Evolutionary conservation across 2,888 invertebrate species (phyloP), one percentile per base, ranked within the genome.

Genomic region (Quadroppia sp.): DNA sequence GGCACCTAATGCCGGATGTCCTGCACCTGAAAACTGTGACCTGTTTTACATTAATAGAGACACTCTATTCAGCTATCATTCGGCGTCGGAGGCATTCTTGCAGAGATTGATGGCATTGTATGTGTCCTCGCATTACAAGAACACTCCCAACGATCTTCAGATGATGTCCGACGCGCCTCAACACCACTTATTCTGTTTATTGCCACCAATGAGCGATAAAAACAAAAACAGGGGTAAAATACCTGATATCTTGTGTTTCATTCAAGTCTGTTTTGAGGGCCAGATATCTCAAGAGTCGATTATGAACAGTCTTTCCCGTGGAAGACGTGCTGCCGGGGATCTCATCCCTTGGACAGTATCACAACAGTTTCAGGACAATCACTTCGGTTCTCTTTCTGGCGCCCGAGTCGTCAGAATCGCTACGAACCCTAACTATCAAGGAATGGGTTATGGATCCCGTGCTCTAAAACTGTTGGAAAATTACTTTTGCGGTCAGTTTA

Each of bases 111-210:
- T 99, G 78, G 88, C 94, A 17, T 88, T 99, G 59, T 97, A 94
- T 82, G 98, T 98, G 0, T 89, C 99, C 0, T 97, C 98, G 7
- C 99, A 99, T 85, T 99, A 99, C 82, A 99, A 98, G 89, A 99
- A 99, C 85, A 92, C 92, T 74, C 99, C 99, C 0, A 97, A 99
- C 84, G 99, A 99, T 85, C 86, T 99, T 56, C 98, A 99, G 85
- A 89, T 99, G 87, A 87, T 99, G 85, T 94, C 97, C 17, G 99
- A 99, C 84, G 98, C 99, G 20, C 98, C 99, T 0, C 96, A 96
- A 0, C 99, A 99, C 84, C 93, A 96, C 82, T 83, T 99, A 74
- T 99, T 98, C 84, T 96, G 95, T 78, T 85, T 99, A 50, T 85
- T 98, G 76, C 91, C 92, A 0, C 97, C 98, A 0, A 88, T 93